These are phyloP conservation scores for Tridacna crocea DNA, from an alignment of 2,888 invertebrate genomes.

Conservation along the genomic window DNA sequence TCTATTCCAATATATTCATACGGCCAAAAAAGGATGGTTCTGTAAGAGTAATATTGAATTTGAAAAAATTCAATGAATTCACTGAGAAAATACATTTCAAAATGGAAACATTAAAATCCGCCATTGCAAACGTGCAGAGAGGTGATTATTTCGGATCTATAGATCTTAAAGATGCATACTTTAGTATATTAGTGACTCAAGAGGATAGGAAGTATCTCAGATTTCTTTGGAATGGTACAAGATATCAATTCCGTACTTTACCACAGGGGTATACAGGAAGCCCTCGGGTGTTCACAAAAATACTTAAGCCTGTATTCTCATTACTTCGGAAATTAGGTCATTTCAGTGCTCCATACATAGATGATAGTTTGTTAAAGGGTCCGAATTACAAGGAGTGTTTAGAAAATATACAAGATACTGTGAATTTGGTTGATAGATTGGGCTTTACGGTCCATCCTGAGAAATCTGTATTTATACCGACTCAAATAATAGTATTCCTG, in stretches of 20 bases:
- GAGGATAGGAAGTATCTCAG: conserved; percentile 16
- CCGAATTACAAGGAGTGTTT: no score
- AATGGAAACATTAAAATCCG: no score
- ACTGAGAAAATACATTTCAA: no score
- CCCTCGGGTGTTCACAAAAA: conserved; percentile 8
- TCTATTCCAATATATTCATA: no score
- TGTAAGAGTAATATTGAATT: conserved; percentile 2
- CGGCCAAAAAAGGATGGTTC: neutral
- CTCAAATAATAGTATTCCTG: neutral
- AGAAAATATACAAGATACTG: conserved; percentile 4
- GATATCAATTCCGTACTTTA: conserved; percentile 14
- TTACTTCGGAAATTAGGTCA: conserved; percentile 6
- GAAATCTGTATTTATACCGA: neutral
- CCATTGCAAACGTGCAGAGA: conserved; percentile 12
- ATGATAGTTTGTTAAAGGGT: no score
- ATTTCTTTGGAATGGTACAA: conserved; percentile 15
- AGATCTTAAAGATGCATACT: neutral
- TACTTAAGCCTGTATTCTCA: conserved; percentile 6
- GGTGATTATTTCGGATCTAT: conserved; percentile 15
- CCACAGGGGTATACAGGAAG: conserved; percentile 1
- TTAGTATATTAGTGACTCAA: no score
- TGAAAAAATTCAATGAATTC: no score
- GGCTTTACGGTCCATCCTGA: conserved; percentile 12
- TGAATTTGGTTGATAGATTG: neutral
- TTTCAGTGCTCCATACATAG: neutral